Evolutionary conservation across 1,140 invertebrate genomes (phyloP), one percentile per base, ranked within the genome.

Genomic region (Drosophila saltans): DNA sequence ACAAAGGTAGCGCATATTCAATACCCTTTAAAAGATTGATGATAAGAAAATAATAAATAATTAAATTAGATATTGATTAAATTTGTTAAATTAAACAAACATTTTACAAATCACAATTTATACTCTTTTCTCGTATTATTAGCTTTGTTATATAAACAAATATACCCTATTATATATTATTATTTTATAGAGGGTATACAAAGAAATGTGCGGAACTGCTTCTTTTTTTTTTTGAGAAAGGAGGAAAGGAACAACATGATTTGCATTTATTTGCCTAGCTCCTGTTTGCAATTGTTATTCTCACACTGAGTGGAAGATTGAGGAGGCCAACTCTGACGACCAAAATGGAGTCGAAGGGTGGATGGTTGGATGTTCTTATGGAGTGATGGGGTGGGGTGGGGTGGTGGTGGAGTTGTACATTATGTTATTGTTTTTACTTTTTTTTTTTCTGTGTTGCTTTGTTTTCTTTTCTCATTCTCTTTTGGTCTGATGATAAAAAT

Each of bases 251-350:
- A 66, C 63, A 80, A 88, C 88, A 86, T 86, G 64, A 88, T 88
- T 88, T 88, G 83, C 83, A 88, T 88, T 88, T 88, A 86, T 86
- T 82, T 85, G 81, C 85, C 80, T 78, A 26, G 64, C 39, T 66
- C 30, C 28, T 76, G 69, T 68, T 72, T 48, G 69, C 74, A 63
- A 66, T 74, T 66, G 59, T 66, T 69, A 66, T 74, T 74, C 66
- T 66, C 75, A 64, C 64, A 71, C 68, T 63, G 60, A 43, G 39
- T 56, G 41, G 24, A 48, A n/a, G 56, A 41, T 52, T 52, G 21
- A 58, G 56, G 9, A 39, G 57, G 57, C 33, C 33, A 59, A 33
- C 8, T 21, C 8, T 21, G 30, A 8, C n/a, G 48, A 10, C 39
- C 11, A 10, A 10, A 43, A 16, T 71, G 57, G 52, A 26, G 36